Evolutionary conservation across 2,888 invertebrate species (phyloP), one percentile per base, ranked within the genome.

Genomic region (Meloe dianella): DNA sequence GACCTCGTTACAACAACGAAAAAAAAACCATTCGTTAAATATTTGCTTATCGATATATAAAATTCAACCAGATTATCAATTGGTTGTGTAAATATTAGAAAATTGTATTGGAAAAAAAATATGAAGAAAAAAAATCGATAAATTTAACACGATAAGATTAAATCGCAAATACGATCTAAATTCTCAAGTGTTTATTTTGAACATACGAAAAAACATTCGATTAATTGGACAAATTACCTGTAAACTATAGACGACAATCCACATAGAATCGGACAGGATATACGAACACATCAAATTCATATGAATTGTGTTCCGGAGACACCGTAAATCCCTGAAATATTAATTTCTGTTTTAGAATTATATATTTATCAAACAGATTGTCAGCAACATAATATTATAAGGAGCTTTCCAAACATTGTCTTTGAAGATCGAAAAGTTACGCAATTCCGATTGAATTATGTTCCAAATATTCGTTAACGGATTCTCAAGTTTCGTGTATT

Each of bases 261-360:
- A 97, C 81, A 93, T 89, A 76, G 94, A 88, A 74, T 94, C 94
- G 59, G 93, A 91, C 79, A 96, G 85, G 72, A 96, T 92, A 83
- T 96, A 96, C 10, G 96, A 95, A 75, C 92, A 88, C 89, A 97
- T 95, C 74, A 97, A 88, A 85, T 97, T 96, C 74, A 94, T 93
- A 84, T 97, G 97, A 78, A 97, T 96, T 73, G 92, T 93, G 82
- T 97, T 97, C 69, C 96, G 87, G 71, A 96, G 86, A 85, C 96
- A 96, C 82, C 94, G 88, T 68, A 97, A 88, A 83, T 95, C 95
- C 83, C 96, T 96, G 89, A 89, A 88, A 75, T 22, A 54, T 80
- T 73, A 78, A 68, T 65, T 41, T 29, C 54, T 12, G 20, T 47
- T 47, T 20, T 7, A 12, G 5, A 47, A 1, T 20, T 8, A 7